These are phyloP conservation scores for Mesocentrotus franciscanus DNA, from an alignment of 53 echinoderm and acorn worm species.

Conservation along the genomic window DNA sequence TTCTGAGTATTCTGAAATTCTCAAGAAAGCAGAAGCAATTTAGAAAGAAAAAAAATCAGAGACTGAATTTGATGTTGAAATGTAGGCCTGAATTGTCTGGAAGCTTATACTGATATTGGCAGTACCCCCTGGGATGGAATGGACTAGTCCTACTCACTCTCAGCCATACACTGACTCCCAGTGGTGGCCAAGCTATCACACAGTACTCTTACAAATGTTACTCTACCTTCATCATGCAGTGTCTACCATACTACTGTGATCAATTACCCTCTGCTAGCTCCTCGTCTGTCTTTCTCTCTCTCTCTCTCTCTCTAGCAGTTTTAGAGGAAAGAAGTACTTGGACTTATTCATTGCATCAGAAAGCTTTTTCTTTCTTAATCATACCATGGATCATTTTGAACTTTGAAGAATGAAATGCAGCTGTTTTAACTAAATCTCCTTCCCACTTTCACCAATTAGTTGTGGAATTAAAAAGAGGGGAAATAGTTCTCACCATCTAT, in stretches of 20 bases:
- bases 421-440: background rate
- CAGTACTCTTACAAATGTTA: slow-evolving; percentile 1
- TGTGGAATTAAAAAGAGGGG: background rate
- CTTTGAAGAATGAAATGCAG: background rate
- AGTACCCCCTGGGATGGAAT: background rate
- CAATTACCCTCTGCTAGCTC: background rate
- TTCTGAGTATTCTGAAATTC: background rate
- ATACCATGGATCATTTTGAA: background rate
- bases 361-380: background rate
- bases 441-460: background rate
- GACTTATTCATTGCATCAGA: background rate
- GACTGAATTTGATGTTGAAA: background rate
- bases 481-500: background rate
- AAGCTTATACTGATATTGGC: background rate
- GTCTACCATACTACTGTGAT: background rate
- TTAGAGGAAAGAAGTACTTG: slow-evolving; percentile 12
- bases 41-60: background rate
- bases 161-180: slow-evolving; percentile 39
- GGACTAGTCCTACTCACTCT: slow-evolving; percentile 50
- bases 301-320: background rate
- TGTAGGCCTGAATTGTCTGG: background rate
- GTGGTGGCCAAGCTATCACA: slow-evolving; percentile 21
- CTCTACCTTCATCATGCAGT: background rate
- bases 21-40: background rate
- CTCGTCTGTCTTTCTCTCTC: no score